Evolutionary conservation across 1,140 invertebrate genomes (phyloP), one percentile per base, ranked within the genome.

Genomic region (Drosophila orena): DNA sequence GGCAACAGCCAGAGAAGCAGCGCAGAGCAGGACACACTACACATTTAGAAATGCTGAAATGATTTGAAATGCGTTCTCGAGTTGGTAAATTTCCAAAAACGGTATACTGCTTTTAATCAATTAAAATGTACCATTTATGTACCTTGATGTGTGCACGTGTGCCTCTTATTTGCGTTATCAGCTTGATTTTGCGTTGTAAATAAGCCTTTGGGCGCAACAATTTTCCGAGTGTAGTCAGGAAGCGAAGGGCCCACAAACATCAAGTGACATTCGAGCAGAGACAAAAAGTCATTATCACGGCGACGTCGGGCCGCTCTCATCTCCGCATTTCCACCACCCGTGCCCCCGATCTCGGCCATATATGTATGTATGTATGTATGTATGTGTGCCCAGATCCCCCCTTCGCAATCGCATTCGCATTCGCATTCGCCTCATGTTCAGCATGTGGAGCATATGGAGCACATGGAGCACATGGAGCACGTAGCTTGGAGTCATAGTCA

Each of bases 241-340:
- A 52, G 59, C 59, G 59, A 35, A 52, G 64, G 64, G 24, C 66
- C 27, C 66, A 37, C 62, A 65, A 72, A 77, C 80, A 86, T 86
- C 81, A 86, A 86, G 83, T 86, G 81, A 86, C 83, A 83, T 86
- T 86, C 81, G 83, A 81, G 83, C 74, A 75, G 78, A 88, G 83
- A 88, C 83, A 88, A 88, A 88, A 88, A 88, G 83, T 88, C 83
- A 88, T 88, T 88, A 88, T 89, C 83, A 84, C 77, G 83, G 84
- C 83, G 84, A 86, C 83, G 73, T 56, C 54, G 54, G 42, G 62
- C 54, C 73, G 61, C 49, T 64, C 49, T 64, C 46, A 54, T 70
- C 37, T 22, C 17, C 17, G 20, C 37, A 15, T 20, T 1, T 44
- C 15, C 42, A n/a, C 14, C n/a, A 42, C n/a, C 5, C 30, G 27